Base-by-base conservation (phyloP, 2,113 vertebrate species). In the Ardeotis arabs region DNA sequence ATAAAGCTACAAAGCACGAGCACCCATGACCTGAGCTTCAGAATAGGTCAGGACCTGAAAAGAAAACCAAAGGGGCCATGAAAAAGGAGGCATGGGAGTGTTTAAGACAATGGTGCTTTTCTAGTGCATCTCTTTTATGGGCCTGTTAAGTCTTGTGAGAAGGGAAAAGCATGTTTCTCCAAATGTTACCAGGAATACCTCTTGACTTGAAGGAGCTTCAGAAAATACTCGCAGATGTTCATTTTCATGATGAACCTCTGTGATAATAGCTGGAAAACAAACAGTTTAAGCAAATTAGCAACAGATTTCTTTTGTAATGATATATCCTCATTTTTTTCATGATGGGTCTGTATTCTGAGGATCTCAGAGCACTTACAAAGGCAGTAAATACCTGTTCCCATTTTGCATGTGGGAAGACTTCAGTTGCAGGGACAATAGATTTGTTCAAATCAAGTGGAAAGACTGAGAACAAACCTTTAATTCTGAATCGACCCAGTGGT, bases 141-240 rank as follows among this genome's bases (percentile, higher is more conserved):
- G 41, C 21, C 35, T 44, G 50, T 52, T 84, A n/a, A 77, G 64
- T 73, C 55, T 72, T 70, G 35, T 84, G 60, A 55, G 59, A 70
- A 86, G 47, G 21, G 47, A 77, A 76, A 77, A 79, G n/a, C 44
- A 12, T 45, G 33, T 93, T 84, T 66, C 83, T 84, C 67, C 70
- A 94, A 69, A 89, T 82, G 84, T 89, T 83, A 72, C 73, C 39
- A 80, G 58, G 47, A 80, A 68, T 77, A 59, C 8, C 64, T 90
- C 69, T 84, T 70, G 72, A 64, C 44, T 90, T 87, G 56, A 90
- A 84, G 64, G 35, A 79, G 76, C 52, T 95, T 86, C 75, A 93
- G 90, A 79, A 95, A 96, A 91, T 73, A 80, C 37, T 58, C 63
- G 50, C 91, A 92, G 94, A 77, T 94, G 63, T 77, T 92, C 6